Conservation (phyloP, 2,113 vertebrate genomes). For the Aptenodytes patagonicus region DNA sequence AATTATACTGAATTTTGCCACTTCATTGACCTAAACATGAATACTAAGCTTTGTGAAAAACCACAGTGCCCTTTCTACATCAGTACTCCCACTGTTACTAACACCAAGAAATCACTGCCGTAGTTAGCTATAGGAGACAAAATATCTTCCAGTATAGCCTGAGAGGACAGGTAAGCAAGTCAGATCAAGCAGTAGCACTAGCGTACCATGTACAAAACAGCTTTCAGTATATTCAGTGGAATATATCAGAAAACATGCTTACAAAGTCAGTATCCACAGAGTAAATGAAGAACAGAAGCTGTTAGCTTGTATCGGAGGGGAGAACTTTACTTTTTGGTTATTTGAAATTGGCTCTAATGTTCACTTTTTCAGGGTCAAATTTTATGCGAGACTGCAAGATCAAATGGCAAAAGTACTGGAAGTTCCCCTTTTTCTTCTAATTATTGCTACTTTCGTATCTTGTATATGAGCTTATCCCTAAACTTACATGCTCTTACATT, state of each 20-base stretch:
- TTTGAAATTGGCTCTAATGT: not conserved
- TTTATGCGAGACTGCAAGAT: not conserved
- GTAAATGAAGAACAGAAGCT: not conserved
- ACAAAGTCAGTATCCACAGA: not conserved
- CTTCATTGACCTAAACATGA: not conserved
- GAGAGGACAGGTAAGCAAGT: not conserved
- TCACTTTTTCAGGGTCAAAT: not conserved
- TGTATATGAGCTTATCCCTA: not conserved
- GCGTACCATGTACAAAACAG: not conserved
- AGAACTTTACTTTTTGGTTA: not conserved
- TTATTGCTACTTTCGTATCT: not conserved
- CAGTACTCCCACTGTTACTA: not conserved
- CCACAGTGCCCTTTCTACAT: not conserved
- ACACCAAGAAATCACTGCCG: not conserved
- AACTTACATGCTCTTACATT: not conserved
- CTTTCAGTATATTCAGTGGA: not conserved
- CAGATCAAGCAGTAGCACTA: not conserved
- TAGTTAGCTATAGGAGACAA: not conserved
- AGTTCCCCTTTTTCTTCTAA: not conserved
- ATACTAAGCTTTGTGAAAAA: not conserved
- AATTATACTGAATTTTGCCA: not conserved
- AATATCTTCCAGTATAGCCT: not conserved
- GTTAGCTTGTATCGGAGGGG: not conserved
- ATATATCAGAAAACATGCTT: not conserved
- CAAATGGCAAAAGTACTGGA: not conserved